These are phyloP conservation scores for Ariolimax columbianus DNA, from an alignment of 2,888 invertebrate species.

Conservation along the genomic window DNA sequence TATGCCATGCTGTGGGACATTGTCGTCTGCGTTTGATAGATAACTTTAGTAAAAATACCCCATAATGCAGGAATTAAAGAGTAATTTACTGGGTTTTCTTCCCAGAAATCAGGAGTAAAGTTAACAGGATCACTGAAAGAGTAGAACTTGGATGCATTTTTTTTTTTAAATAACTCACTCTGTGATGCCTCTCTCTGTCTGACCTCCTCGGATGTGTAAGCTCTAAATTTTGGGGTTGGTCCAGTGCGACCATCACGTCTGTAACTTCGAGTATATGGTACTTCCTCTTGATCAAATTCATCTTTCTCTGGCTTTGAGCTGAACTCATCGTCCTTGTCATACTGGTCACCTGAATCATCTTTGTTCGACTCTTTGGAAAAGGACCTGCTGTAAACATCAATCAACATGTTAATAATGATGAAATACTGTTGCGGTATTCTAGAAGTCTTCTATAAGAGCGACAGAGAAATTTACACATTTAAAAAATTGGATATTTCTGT, in stretches of 20 bases:
- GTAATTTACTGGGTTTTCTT: too few relatives aligned
- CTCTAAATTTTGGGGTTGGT: conserved; percentile 54
- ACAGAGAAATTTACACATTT: too few relatives aligned
- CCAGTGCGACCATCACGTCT: conserved; percentile 51
- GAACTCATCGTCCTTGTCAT: conserved; percentile 48
- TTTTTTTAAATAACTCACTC: conserved; percentile 16
- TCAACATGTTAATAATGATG: neutral
- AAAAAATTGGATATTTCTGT: too few relatives aligned
- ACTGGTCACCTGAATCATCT: conserved; percentile 41
- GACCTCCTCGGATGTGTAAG: conserved; percentile 54
- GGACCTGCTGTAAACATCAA: conserved; percentile 39
- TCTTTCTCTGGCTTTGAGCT: conserved; percentile 48
- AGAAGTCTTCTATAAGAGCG: too few relatives aligned
- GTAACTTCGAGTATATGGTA: conserved; percentile 34
- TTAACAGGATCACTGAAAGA: too few relatives aligned
- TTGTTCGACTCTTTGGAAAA: conserved; percentile 51
- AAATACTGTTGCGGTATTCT: too few relatives aligned
- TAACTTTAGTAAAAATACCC: too few relatives aligned
- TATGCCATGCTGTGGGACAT: too few relatives aligned
- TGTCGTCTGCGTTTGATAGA: too few relatives aligned
- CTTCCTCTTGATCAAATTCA: conserved; percentile 34
- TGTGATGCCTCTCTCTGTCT: conserved; percentile 50
- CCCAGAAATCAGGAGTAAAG: too few relatives aligned
- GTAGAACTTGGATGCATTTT: neutral
- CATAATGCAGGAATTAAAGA: too few relatives aligned